Conservation (phyloP, 2,113 vertebrate species). For the Pyrgilauda ruficollis region DNA sequence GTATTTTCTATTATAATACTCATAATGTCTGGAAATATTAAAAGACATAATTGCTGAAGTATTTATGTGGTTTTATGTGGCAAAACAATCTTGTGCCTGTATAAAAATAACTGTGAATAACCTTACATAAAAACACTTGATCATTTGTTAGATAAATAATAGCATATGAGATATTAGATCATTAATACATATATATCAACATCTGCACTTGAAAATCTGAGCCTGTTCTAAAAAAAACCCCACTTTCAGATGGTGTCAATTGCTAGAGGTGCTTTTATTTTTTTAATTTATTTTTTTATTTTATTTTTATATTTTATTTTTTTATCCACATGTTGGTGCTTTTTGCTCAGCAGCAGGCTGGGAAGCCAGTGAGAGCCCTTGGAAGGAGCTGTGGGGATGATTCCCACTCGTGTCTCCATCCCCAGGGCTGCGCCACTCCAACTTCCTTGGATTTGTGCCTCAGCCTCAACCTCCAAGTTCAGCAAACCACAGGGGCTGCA, state of each 20-base stretch:
- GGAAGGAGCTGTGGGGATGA: background rate
- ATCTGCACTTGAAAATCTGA: background rate
- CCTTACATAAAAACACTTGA: background rate
- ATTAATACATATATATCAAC: background rate
- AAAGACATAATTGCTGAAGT: background rate
- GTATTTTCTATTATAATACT: background rate
- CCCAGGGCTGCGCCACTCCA: too few relatives aligned
- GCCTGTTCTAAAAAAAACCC: accelerated
- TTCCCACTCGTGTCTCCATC: accelerated
- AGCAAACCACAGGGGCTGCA: background rate
- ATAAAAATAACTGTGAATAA: background rate
- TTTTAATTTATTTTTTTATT: background rate
- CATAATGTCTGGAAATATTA: background rate
- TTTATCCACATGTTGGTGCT: background rate
- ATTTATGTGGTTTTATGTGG: background rate
- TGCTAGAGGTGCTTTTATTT: background rate
- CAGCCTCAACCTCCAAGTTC: background rate
- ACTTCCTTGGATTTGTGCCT: accelerated
- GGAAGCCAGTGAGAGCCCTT: background rate
- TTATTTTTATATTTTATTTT: too few relatives aligned
- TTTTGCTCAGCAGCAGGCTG: background rate
- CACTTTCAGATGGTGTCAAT: background rate
- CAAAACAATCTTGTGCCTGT: background rate
- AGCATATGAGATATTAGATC: background rate
- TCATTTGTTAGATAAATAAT: background rate